Conservation (phyloP, 2,888 invertebrate species). For the Bugulina stolonifera region DNA sequence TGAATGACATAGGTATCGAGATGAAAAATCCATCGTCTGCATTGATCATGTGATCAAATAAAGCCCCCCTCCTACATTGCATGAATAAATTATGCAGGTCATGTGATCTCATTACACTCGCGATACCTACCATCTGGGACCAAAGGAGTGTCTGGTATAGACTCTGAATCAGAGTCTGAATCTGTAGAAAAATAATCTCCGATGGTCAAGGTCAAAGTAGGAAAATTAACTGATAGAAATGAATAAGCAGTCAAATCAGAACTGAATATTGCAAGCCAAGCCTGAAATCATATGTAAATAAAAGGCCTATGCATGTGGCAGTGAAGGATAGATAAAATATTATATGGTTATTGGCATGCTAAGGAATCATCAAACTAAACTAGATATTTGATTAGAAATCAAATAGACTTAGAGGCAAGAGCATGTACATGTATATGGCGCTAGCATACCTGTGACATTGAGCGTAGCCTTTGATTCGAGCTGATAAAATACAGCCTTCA, state of each 20-base stretch:
- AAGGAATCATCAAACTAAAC: no score
- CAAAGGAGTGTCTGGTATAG: background rate
- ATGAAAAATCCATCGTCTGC: no score
- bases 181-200: background rate
- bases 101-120: constrained; percentile 2
- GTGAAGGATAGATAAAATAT: background rate
- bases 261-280: background rate
- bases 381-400: no score
- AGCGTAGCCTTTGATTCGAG: constrained; percentile 12
- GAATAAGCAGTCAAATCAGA: background rate
- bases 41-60: no score
- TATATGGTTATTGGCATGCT: background rate
- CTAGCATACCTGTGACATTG: background rate
- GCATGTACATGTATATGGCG: no score
- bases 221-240: background rate
- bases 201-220: background rate
- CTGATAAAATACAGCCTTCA: constrained; percentile 14
- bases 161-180: constrained; percentile 20
- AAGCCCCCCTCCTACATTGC: no score
- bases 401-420: no score
- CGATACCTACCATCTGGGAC: constrained; percentile 17
- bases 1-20: no score
- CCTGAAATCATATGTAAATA: background rate
- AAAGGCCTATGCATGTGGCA: background rate
- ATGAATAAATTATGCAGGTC: no score